Percentiles rank a stretch among this genome's conserved stretches.
These are phyloP conservation scores for Electrophaes corylata DNA, from an alignment of 2,888 invertebrate species.

Conservation along the genomic window DNA sequence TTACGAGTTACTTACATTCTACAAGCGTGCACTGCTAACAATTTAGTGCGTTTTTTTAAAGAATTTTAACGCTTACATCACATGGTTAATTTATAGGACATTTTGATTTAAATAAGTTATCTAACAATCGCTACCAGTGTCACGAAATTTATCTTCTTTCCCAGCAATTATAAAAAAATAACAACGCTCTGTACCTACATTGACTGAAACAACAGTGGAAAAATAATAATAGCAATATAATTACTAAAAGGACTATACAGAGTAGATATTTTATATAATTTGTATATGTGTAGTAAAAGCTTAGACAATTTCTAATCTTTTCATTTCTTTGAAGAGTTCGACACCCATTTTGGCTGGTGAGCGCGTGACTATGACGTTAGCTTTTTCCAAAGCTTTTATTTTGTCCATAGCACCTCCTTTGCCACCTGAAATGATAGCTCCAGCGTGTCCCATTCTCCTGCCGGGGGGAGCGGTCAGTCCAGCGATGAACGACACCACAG, in stretches of 20 bases:
- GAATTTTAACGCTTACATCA: slow-evolving; percentile 36
- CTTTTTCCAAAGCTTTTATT: slow-evolving; percentile 96
- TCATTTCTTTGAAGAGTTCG: slow-evolving; percentile 95
- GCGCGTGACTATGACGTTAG: slow-evolving; percentile 96
- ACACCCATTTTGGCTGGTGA: slow-evolving; percentile 98
- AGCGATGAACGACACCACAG: slow-evolving; percentile 99
- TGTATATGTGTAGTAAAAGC: slow-evolving; percentile 38
- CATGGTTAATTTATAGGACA: slow-evolving; percentile 24
- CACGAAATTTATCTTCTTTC: slow-evolving; percentile 42
- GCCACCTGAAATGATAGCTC: slow-evolving; percentile 99
- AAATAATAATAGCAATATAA: slow-evolving; percentile 75
- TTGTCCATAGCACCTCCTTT: slow-evolving; percentile 99
- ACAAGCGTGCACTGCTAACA: slow-evolving; percentile 55
- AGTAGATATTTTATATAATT: slow-evolving; percentile 54
- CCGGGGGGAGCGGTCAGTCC: slow-evolving; percentile 99
- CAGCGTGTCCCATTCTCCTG: slow-evolving; percentile 99
- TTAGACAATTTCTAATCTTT: slow-evolving; percentile 88
- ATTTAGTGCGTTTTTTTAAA: slow-evolving; percentile 44
- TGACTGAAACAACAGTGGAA: slow-evolving; percentile 54
- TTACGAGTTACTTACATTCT: slow-evolving; percentile 47
- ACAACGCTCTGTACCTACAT: slow-evolving; percentile 29
- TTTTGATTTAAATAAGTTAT: slow-evolving; percentile 15
- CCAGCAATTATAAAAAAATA: slow-evolving; percentile 35
- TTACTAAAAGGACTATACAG: slow-evolving; percentile 70
- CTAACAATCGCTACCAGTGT: slow-evolving; percentile 39